Conservation (phyloP, 2,888 invertebrate genomes). For the Acanthosepion pharaonis region DNA sequence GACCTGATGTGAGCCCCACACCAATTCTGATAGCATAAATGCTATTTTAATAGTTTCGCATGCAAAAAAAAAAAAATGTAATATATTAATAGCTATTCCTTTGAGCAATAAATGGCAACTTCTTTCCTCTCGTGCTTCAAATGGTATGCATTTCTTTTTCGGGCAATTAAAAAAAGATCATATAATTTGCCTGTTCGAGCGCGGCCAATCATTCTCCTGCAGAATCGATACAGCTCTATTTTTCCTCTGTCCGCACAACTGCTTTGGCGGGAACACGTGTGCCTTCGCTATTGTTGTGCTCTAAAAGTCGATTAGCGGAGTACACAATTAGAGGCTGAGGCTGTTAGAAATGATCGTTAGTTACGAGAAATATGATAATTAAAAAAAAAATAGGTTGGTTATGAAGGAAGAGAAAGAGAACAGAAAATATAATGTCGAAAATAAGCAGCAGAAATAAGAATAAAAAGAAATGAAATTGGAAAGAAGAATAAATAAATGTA, state of each 20-base stretch:
- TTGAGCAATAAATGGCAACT: not conserved
- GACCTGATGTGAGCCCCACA: not conserved
- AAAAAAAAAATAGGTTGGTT: not conserved
- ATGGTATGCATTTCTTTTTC: not conserved
- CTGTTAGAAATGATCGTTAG: not conserved
- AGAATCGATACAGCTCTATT: not conserved
- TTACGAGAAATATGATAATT: not conserved
- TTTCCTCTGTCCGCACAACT: not conserved
- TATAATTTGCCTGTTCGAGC: not conserved
- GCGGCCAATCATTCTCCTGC: not conserved
- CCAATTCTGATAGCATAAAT: not conserved
- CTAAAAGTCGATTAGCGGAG: not conserved
- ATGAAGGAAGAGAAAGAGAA: not conserved
- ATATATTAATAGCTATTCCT: not conserved
- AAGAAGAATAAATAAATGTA: not conserved
- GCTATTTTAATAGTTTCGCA: not conserved
- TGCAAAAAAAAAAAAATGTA: not conserved
- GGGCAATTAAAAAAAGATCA: conserved; percentile 5
- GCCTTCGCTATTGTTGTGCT: not conserved
- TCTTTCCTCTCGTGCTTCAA: not conserved
- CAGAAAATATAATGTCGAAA: not conserved
- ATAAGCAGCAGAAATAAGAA: not conserved
- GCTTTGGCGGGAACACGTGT: not conserved
- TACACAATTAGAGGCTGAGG: not conserved
- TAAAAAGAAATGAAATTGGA: not conserved